Base-by-base conservation (phyloP, 2,113 vertebrate genomes). In the Vulpes lagopus region DNA sequence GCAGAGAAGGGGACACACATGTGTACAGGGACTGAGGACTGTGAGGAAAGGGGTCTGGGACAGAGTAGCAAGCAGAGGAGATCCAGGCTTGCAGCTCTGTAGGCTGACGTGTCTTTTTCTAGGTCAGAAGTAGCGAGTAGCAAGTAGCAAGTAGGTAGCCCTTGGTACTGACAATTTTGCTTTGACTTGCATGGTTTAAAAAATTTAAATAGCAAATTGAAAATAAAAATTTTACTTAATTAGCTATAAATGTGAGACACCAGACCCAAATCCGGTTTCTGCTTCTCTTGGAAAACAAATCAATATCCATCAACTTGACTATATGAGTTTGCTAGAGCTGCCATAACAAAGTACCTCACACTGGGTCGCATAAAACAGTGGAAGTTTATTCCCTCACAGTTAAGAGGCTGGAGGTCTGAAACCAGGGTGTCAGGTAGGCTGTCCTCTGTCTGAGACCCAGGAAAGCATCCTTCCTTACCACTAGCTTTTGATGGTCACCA, bases 51-150 rank as follows among this genome's bases (percentile, higher is more conserved):
- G 49, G 1, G 15, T 7, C 84, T 1, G 57, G 30, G 15, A 11
- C 27, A 0, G 60, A 10, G n/a, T 0, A 25, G 16, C 59, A 2
- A 0, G 3, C 67, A 0, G 1, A 2, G 32, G 60, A 5, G 14
- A 5, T 22, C 35, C 32, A 11, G 38, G 83, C 9, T 4, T 0
- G 2, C 0, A 4, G 59, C 79, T 35, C 11, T 8, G 35, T 0
- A 27, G 74, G 57, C 17, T 1, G 43, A 51, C 1, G 22, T 0
- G 7, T 35, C 27, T 25, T 53, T 5, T 2, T 60, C 80, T 8
- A 60, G 87, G 59, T 59, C 81, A 55, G 16, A n/a, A 53, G 27
- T 16, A 9, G 16, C 16, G 3, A 69, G 32, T 65, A 64, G 62
- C 62, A 38, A 38, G 38, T 38, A 38, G 38, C 4, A 20, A 23